phyloP scores from a whole-genome alignment of 2,888 invertebrate genomes.

The Drosophila birchii region DNA sequence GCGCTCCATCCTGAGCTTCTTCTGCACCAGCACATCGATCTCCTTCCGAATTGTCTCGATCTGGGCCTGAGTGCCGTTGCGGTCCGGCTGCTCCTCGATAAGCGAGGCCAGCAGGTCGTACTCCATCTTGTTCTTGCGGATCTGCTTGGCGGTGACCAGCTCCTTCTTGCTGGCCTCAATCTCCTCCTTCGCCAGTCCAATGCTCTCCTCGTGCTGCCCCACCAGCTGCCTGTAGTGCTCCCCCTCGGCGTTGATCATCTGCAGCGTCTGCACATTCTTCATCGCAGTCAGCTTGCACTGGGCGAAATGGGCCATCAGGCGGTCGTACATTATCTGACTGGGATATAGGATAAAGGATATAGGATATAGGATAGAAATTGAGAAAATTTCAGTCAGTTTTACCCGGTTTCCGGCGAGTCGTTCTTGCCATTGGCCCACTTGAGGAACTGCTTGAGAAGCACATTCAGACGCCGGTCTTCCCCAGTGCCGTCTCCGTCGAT shows the following conservation, averaged over 20 bases:
- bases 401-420: slow-evolving; percentile 89
- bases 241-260: slow-evolving; percentile 93
- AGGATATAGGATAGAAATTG: neutral
- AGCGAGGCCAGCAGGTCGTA: slow-evolving; percentile 97
- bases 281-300: slow-evolving; percentile 95
- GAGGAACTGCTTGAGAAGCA: slow-evolving; percentile 92
- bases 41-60: slow-evolving; percentile 90
- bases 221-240: slow-evolving; percentile 92
- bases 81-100: slow-evolving; percentile 95
- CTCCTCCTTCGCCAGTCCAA: slow-evolving; percentile 91
- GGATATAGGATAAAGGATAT: too few species aligned
- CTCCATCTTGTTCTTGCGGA: slow-evolving; percentile 95
- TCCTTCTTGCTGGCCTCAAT: slow-evolving; percentile 93
- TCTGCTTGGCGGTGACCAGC: slow-evolving; percentile 92
- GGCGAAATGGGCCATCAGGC: slow-evolving; percentile 92
- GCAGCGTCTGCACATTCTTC: slow-evolving; percentile 91
- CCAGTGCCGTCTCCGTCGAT: slow-evolving; percentile 99
- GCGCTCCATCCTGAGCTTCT: slow-evolving; percentile 90
- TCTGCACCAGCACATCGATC: slow-evolving; percentile 88
- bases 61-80: slow-evolving; percentile 90
- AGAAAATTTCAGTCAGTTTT: slow-evolving; percentile 58
- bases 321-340: slow-evolving; percentile 90
- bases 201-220: slow-evolving; percentile 91
- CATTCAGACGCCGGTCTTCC: slow-evolving; percentile 95
- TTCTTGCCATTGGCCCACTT: slow-evolving; percentile 91